Evolutionary conservation across 2,113 vertebrate genomes (phyloP), one percentile per base, ranked within the genome.

Genomic region (Alethe diademata): DNA sequence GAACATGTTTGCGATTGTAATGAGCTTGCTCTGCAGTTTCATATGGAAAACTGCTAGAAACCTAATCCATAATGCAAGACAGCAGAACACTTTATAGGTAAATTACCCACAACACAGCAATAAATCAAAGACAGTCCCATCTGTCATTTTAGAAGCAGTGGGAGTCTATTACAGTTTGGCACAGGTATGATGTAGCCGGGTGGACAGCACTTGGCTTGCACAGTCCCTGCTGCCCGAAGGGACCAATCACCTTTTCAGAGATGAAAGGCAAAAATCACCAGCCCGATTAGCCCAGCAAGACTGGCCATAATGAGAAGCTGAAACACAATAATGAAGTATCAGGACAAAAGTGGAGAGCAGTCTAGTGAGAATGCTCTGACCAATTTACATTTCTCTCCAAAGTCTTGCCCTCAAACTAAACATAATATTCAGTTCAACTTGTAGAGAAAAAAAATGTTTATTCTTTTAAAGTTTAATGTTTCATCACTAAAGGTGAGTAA

Each of bases 381-480:
- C 93, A 88, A 97, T 97, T 95, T 62, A 70, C 48, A 71, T 64
- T 88, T 58, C 74, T 95, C 96, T 96, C 87, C 76, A 24, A 93
- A 93, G 35, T 66, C 95, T 96, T 33, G 36, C 26, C 3, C 12
- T 78, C 5, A 19, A 74, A 80, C 8, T 25, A 12, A 86, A 35
- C 2, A 2, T 29, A 35, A 29, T 51, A 56, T 15, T 78, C 35
- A 51, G 36, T 82, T 87, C 20, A 14, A 47, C 28, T 42, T 51
- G 36, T 26, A 76, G 51, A 69, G 47, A 65, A 90, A 6, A 11
- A 71, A 48, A 10, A 36, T 1, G 0, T 38, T 42, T 29, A 9
- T 66, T 86, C 54, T 82, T 25, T 58, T 58, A 42, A 40, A 1
- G 2, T 22, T 58, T 58, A 45, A 40, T 1, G 2, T 11, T 65